A percentile compares a stretch with the other conserved stretches of the same genome.
Evolutionary conservation across 2,797 vertebrate genomes (phyloP).

Genomic region (Peromyscus melanophrys): DNA sequence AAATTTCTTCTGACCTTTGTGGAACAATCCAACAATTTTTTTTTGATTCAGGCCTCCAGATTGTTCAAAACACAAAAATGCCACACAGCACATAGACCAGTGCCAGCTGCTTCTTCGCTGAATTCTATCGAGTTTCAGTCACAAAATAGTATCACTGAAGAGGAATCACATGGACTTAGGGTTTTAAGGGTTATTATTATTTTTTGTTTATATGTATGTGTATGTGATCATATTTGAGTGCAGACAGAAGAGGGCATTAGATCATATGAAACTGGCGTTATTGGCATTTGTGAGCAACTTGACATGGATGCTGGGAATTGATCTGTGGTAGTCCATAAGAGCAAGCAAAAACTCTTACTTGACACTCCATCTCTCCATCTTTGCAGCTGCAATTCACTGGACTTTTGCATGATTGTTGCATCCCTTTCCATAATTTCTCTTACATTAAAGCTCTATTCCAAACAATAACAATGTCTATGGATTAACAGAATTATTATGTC

Average conservation of each 20-base stretch:
- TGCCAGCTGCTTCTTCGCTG: background rate
- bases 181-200: background rate
- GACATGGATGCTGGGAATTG: background rate
- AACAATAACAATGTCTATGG: background rate
- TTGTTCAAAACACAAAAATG: background rate
- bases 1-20: constrained; percentile 42
- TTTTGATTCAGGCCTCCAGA: background rate
- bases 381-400: background rate
- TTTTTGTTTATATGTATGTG: background rate
- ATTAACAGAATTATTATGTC: background rate
- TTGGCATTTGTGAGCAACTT: background rate
- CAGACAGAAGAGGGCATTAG: background rate
- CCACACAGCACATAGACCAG: background rate
- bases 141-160: background rate
- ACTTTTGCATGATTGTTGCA: background rate
- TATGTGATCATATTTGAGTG: background rate
- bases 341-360: background rate
- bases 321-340: background rate
- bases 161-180: background rate
- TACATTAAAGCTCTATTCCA: background rate
- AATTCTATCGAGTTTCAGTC: background rate
- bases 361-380: background rate
- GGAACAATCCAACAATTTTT: background rate
- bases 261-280: background rate
- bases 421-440: background rate